Evolutionary conservation across 2,797 vertebrate species (phyloP), one percentile per base, ranked within the genome.

Genomic region (Spizella passerina): DNA sequence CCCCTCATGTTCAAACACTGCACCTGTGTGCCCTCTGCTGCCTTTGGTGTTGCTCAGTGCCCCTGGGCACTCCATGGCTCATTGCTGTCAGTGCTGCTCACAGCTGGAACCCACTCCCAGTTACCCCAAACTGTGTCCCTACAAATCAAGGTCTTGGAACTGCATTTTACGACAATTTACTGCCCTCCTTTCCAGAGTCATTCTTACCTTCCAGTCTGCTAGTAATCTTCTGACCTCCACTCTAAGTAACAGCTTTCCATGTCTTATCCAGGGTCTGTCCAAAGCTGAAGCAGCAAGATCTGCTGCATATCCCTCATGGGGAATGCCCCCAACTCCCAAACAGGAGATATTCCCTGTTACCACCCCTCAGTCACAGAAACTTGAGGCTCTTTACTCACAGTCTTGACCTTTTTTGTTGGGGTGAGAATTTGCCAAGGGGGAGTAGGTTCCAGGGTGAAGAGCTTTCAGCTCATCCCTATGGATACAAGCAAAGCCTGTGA

Each of bases 331-430:
- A 27, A 0, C 14, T 52, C 55, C 60, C 7, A 6, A 30, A 39
- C 39, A 39, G 39, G 39, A 39, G 14, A 39, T 39, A 39, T 39
- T 39, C 39, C 15, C 39, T 39, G 39, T 60, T 20, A 20, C 9
- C 2, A 12, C 8, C 5, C 32, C 12, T 34, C 0, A 0, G 20
- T 36, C 61, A 24, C 41, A 65, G 59, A 36, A 78, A 46, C 14
- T 9, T 1, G 2, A 11, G 7, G 20, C 24, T 60, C 32, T 70
- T 85, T 24, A 32, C 76, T 85, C 27, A 11, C 3, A 59, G 32
- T 49, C 79, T 38, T 56, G 29, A 63, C 23, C 53, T 30, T 49
- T 36, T 69, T 22, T 66, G 30, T 5, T 78, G 65, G 29, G 21
- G n/a, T 49, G 49, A 38, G 71, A n/a, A 64, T 27, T n/a, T 53